Evolutionary conservation across 2,797 vertebrate species (phyloP).

Genomic region (Arnoldichthys spilopterus): DNA sequence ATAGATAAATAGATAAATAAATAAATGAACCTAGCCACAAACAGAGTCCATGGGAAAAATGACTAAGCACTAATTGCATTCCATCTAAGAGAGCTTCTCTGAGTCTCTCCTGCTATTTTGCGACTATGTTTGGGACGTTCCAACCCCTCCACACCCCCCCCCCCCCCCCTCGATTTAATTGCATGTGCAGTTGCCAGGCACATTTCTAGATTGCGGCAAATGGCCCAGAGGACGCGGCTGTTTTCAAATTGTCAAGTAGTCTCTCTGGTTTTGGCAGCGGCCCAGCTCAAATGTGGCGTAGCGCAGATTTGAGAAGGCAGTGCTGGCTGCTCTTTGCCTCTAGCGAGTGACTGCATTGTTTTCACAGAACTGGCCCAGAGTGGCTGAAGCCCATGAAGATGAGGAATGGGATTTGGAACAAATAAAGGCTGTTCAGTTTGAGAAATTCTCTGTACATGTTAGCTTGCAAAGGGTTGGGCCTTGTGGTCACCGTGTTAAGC

Average conservation of each 20-base stretch:
- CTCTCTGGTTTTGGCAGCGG: conserved; percentile 60
- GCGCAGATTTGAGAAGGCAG: conserved; percentile 58
- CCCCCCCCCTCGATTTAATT: conserved; percentile 45
- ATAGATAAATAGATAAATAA: neutral
- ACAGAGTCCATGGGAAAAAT: conserved; percentile 39
- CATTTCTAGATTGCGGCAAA: conserved; percentile 57
- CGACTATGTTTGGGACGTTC: conserved; percentile 47
- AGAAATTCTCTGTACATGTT: conserved; percentile 45
- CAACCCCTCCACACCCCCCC: neutral
- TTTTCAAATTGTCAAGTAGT: conserved; percentile 63
- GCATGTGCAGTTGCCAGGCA: conserved; percentile 58
- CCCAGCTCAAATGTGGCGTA: conserved; percentile 61
- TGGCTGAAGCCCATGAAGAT: conserved; percentile 33
- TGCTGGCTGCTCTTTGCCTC: conserved; percentile 47
- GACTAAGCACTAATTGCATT: conserved; percentile 46
- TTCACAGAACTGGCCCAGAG: conserved; percentile 42
- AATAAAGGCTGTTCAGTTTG: conserved; percentile 31
- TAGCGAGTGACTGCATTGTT: conserved; percentile 45
- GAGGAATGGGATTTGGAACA: conserved; percentile 39
- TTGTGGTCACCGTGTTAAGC: conserved; percentile 7
- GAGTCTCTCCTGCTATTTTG: conserved; percentile 35
- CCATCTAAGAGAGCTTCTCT: conserved; percentile 21
- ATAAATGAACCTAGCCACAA: conserved; percentile 1
- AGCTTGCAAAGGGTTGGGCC: conserved; percentile 14
- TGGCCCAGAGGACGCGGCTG: conserved; percentile 57